phyloP scores from a whole-genome alignment of 2,113 vertebrate genomes.

The Gallinago undulata region DNA sequence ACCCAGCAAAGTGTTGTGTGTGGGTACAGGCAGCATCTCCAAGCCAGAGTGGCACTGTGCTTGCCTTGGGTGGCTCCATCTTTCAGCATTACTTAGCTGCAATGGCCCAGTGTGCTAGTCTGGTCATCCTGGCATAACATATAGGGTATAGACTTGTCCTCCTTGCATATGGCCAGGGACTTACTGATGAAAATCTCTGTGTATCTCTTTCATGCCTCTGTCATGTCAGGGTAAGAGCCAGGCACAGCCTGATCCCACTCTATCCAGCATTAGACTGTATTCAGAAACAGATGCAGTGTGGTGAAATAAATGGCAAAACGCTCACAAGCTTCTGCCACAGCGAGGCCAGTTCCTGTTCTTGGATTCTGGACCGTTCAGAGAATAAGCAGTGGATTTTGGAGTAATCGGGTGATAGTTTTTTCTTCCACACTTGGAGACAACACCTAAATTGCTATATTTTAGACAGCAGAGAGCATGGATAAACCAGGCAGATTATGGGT shows the following conservation, averaged over 20 bases:
- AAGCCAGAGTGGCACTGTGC: background rate
- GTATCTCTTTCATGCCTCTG: background rate
- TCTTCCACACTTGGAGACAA: background rate
- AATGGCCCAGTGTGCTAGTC: background rate
- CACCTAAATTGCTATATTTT: background rate
- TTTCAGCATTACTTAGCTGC: background rate
- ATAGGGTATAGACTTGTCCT: background rate
- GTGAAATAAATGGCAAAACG: background rate
- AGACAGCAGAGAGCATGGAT: background rate
- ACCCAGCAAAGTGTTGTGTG: background rate
- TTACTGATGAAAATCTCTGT: background rate
- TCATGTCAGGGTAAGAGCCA: background rate
- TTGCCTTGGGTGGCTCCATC: background rate
- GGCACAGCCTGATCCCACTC: background rate
- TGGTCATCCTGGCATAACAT: background rate
- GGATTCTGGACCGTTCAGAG: background rate
- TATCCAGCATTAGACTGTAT: background rate
- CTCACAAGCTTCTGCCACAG: background rate
- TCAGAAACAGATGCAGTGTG: background rate
- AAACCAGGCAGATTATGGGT: background rate
- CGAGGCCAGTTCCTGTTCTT: background rate
- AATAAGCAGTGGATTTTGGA: background rate
- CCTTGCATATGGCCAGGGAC: background rate
- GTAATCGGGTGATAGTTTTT: background rate
- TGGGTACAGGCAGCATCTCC: background rate